Evolutionary conservation across 1,140 invertebrate genomes (phyloP), one percentile per base, ranked within the genome.

Genomic region (Caerostris darwini): DNA sequence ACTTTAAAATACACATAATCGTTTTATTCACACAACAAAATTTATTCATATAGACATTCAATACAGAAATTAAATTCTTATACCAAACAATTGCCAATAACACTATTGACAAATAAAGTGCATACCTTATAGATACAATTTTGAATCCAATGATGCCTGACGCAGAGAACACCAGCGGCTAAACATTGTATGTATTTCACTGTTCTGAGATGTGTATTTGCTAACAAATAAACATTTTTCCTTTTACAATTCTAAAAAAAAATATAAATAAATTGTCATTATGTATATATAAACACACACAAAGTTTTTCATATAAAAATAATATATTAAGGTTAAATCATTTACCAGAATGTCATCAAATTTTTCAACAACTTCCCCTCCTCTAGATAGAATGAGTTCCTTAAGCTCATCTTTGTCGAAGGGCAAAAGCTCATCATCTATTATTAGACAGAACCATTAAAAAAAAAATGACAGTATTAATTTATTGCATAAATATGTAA

Each of bases 111-210:
- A 82, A 14, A 53, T 14, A 53, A 3, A 67, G 5, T 67, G 88
- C 71, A 61, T 88, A 94, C 94, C 17, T 77, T 92, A 61, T 53
- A 34, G 90, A 95, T 96, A 19, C 95, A 96, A 69, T 96, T 95
- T 56, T 95, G 93, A 12, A 96, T 95, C 96, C 96, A 96, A 14
- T 95, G 90, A 95, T 96, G 96, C 10, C 95, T 96, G 7, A 96
- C 94, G 94, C 96, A 96, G 3, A 95, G 95, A 58, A 96, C 95
- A 34, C 95, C 95, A 64, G 95, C 95, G 56, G 96, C 96, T 86
- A 96, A 94, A 94, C 95, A 96, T 94, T 96, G 95, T 17, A 96
- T 95, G 93, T 96, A 96, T 92, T 96, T 96, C 17, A 96, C 90
- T 7, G 96, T 96, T 57, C 96, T 90, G 77, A 96, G 95, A 94